Base-by-base conservation (phyloP, 2,888 invertebrate genomes). In the Leistus spinibarbis region DNA sequence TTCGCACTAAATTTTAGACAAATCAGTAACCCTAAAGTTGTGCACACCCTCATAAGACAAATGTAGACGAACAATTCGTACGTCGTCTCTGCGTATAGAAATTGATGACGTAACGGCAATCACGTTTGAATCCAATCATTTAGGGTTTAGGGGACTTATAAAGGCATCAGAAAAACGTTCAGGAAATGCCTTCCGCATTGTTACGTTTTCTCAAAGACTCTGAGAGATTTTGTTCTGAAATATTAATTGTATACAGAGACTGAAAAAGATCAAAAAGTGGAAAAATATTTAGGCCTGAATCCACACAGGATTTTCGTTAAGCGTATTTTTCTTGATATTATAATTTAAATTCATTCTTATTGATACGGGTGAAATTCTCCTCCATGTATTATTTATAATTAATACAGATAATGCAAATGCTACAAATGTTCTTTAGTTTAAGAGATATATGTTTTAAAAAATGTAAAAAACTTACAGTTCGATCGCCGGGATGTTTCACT, bases 401-500 rank as follows among this genome's bases (percentile, higher is more conserved):
- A n/a, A n/a, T n/a, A n/a, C n/a, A n/a, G n/a, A n/a, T n/a, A n/a
- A n/a, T n/a, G n/a, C n/a, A n/a, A n/a, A n/a, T n/a, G n/a, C n/a
- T n/a, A n/a, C n/a, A n/a, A n/a, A n/a, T n/a, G n/a, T n/a, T n/a
- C n/a, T n/a, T n/a, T n/a, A n/a, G n/a, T n/a, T n/a, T n/a, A n/a
- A n/a, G n/a, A n/a, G n/a, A n/a, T n/a, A n/a, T n/a, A n/a, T n/a
- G n/a, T n/a, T n/a, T n/a, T n/a, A 4, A 13, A 20, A 17, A 66
- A 22, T 65, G 22, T 13, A n/a, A 19, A 19, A 17, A 54, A 86
- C 92, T 91, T 84, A 95, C 95, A 85, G 95, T 95, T 85, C 95
- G 89, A 84, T 95, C 94, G 67, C 94, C 95, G 81, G 93, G 93
- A 85, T 95, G 93, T 84, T 95, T 95, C 64, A 95, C 95, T 71